Evolutionary conservation across 2,888 invertebrate genomes (phyloP).

Genomic region (Barypeithes pellucidus): DNA sequence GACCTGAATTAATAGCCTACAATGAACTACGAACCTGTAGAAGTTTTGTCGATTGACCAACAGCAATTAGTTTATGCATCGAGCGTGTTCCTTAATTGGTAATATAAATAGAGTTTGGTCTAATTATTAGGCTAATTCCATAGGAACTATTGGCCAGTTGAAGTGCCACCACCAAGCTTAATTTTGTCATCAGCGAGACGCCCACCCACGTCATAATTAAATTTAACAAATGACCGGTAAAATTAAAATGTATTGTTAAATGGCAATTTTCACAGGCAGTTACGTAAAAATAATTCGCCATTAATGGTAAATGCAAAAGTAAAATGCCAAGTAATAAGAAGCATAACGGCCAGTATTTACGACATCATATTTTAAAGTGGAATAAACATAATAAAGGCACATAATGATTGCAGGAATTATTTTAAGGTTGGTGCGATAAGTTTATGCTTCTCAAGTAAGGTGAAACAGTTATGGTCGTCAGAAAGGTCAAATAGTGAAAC

Average conservation of each 20-base stretch:
- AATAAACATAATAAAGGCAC: slow-evolving; percentile 41
- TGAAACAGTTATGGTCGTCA: slow-evolving; percentile 59
- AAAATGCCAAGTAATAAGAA: slow-evolving; percentile 25
- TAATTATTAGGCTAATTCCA: too few relatives aligned
- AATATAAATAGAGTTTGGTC: too few relatives aligned
- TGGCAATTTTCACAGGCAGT: slow-evolving; percentile 20
- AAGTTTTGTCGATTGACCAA: too few relatives aligned
- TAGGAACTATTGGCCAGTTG: too few relatives aligned
- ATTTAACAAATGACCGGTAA: slow-evolving; percentile 13
- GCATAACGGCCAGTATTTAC: slow-evolving; percentile 28
- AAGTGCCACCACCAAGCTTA: too few relatives aligned
- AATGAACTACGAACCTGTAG: too few relatives aligned
- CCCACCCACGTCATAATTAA: neutral
- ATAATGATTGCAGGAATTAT: slow-evolving; percentile 43
- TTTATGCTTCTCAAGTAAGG: slow-evolving; percentile 56
- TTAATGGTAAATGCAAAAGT: slow-evolving; percentile 23
- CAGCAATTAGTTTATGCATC: too few relatives aligned
- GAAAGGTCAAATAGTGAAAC: slow-evolving; percentile 59
- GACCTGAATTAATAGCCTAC: too few relatives aligned
- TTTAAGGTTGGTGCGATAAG: slow-evolving; percentile 48
- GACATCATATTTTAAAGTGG: slow-evolving; percentile 33
- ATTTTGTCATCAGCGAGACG: too few relatives aligned
- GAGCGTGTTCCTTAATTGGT: too few relatives aligned
- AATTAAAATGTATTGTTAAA: slow-evolving; percentile 15
- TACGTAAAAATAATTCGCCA: slow-evolving; percentile 26